These are phyloP conservation scores for Chelonus insularis DNA, from an alignment of 1,140 invertebrate genomes.

Conservation along the genomic window DNA sequence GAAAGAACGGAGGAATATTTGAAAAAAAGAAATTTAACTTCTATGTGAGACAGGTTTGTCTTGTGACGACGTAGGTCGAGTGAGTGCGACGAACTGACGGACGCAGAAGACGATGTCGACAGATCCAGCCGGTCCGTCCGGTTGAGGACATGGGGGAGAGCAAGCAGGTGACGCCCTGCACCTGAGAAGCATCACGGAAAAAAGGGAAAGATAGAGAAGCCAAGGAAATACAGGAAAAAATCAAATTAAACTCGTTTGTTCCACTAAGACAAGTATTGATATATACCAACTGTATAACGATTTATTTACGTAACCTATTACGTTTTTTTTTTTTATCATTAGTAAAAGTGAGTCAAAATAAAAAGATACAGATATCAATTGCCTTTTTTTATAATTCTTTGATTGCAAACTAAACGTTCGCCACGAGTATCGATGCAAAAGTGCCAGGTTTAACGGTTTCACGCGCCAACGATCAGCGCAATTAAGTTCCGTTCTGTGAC, in stretches of 20 bases:
- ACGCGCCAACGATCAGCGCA: slow-evolving; percentile 37
- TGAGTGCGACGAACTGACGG: slow-evolving; percentile 34
- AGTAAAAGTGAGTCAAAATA: background rate
- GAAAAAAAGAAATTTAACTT: slow-evolving; percentile 21
- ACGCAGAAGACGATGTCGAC: slow-evolving; percentile 27
- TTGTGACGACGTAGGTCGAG: slow-evolving; percentile 31
- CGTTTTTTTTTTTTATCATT: too few species aligned
- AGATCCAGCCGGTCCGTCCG: slow-evolving; percentile 28
- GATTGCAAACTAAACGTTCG: background rate
- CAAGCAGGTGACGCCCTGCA: slow-evolving; percentile 22
- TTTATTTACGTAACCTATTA: too few species aligned
- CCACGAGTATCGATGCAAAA: background rate
- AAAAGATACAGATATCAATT: background rate
- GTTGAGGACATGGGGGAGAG: slow-evolving; percentile 23
- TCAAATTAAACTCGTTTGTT: too few species aligned
- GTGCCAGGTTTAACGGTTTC: slow-evolving; percentile 39
- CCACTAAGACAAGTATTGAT: too few species aligned
- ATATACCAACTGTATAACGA: too few species aligned
- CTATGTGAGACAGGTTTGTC: slow-evolving; percentile 31
- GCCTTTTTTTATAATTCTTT: background rate
- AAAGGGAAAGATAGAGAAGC: too few species aligned
- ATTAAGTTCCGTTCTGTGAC: slow-evolving; percentile 48
- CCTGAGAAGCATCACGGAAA: background rate
- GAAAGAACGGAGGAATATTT: background rate
- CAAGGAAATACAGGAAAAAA: too few species aligned